These are phyloP conservation scores for Caligus rogercresseyi DNA, from an alignment of 1,140 invertebrate species.

Conservation along the genomic window DNA sequence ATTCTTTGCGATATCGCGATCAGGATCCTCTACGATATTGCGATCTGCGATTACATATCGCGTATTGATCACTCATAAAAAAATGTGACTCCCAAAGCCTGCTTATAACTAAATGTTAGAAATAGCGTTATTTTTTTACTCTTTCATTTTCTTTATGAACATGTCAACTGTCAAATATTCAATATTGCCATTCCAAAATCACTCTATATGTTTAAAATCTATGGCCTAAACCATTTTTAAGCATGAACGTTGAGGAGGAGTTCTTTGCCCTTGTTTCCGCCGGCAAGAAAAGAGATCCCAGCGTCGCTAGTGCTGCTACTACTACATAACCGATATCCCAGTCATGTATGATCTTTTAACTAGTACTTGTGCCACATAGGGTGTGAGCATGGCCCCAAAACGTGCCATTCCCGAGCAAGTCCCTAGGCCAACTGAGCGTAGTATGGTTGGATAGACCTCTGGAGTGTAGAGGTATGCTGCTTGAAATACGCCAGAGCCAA, in stretches of 20 bases:
- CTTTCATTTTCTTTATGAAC: too few species aligned
- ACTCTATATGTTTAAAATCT: too few species aligned
- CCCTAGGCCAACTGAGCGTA: slow-evolving; percentile 67
- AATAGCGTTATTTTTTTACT: too few species aligned
- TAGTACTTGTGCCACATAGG: slow-evolving; percentile 71
- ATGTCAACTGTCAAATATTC: too few species aligned
- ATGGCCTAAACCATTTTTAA: too few species aligned
- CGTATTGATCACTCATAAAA: too few species aligned
- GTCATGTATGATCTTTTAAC: neutral
- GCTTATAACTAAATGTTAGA: too few species aligned
- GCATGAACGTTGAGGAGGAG: neutral
- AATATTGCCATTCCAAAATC: too few species aligned
- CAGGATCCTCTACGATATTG: too few species aligned
- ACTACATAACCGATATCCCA: slow-evolving; percentile 40
- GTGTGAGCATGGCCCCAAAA: slow-evolving; percentile 76
- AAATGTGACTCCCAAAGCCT: too few species aligned
- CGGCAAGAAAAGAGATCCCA: slow-evolving; percentile 52
- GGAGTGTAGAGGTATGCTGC: slow-evolving; percentile 88
- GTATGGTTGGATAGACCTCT: slow-evolving; percentile 70
- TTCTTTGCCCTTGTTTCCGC: slow-evolving; percentile 52
- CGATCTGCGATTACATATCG: too few species aligned
- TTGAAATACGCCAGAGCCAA: slow-evolving; percentile 84
- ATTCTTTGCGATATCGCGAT: too few species aligned
- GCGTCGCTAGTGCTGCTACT: slow-evolving; percentile 49
- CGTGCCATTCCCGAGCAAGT: slow-evolving; percentile 74